Evolutionary conservation across 23 tunicate species (phyloP), one percentile per base, ranked within the genome.

Genomic region (Styela clava): DNA sequence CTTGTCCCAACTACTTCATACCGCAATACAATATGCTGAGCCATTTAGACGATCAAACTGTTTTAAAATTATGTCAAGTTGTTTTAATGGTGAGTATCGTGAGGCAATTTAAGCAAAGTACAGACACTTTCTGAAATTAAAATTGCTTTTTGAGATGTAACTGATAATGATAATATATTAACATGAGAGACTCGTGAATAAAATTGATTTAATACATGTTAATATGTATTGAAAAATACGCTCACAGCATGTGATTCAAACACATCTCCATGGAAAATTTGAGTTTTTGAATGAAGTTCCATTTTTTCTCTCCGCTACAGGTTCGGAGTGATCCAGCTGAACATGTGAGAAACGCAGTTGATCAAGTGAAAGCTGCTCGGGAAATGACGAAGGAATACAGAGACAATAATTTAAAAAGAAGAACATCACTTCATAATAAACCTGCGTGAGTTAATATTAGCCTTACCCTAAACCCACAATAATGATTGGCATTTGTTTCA

Each of bases 321-420:
- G 99, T 96, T 1, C 90, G 99, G 3, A 91, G 97, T 61, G 99
- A 96, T 67, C 99, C 99, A 21, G 99, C 96, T 9, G 99, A 96
- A 68, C 99, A 96, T 70, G 92, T 96, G 12, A 80, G 86, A 22
- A 96, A 96, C 32, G 99, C 99, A 2, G 89, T 96, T 2, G 99
- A 96, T 63, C 99, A 96, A 51, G 97, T 96, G 37, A 86, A 93
- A 68, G 87, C 87, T 18, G 98, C 98, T 24, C 69, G 98, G 21
- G 78, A 64, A 7, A 51, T 81, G 63, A 93, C 98, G 16, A 81
- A 93, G 37, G 81, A 84, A 35, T 79, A 87, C 51, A 79, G 81
- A 51, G 89, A 84, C 20, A 64, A 78, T 31, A 76, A 76, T 76
- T 52, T 44, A 20, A 51, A 44, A 2, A 20, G 65, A 52, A 36